These are phyloP conservation scores for Eupeodes latifasciatus DNA, from an alignment of 2,888 invertebrate species.

Conservation along the genomic window DNA sequence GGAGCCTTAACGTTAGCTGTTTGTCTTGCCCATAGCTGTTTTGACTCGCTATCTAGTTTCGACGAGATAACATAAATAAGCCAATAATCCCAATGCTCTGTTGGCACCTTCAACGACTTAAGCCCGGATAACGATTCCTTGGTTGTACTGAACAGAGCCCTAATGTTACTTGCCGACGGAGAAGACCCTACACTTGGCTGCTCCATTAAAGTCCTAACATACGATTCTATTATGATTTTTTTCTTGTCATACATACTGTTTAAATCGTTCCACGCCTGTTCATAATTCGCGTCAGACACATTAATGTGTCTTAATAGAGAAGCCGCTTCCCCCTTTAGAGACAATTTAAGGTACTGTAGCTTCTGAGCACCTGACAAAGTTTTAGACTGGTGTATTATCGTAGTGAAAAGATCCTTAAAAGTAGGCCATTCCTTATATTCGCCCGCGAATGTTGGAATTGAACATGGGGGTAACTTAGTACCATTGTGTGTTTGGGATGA, in stretches of 20 bases:
- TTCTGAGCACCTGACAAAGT: slow-evolving; percentile 6
- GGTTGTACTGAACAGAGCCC: background rate
- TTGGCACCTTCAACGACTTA: background rate
- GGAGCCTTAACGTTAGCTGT: background rate
- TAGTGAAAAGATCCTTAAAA: background rate
- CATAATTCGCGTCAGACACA: no score
- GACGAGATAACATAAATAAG: background rate
- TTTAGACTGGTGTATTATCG: slow-evolving; percentile 7
- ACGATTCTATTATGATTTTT: slow-evolving; percentile 2
- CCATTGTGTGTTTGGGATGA: no score
- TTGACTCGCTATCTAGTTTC: background rate
- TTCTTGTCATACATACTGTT: slow-evolving; percentile 25
- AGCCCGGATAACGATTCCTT: slow-evolving; percentile 8
- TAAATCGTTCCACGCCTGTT: slow-evolving; percentile 10
- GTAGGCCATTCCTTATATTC: slow-evolving; percentile 24
- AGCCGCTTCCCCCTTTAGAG: background rate
- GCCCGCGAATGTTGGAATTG: slow-evolving; percentile 2
- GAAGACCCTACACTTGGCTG: background rate
- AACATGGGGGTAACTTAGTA: background rate
- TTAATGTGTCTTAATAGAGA: no score
- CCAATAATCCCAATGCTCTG: background rate
- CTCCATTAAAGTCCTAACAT: slow-evolving; percentile 14
- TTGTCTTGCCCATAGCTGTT: background rate
- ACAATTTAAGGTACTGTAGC: slow-evolving; percentile 23
- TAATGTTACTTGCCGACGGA: background rate